A percentile compares a stretch with the other conserved stretches of the same genome.
Conservation (phyloP, 2,888 invertebrate species). For the Physocephala rufipes region DNA sequence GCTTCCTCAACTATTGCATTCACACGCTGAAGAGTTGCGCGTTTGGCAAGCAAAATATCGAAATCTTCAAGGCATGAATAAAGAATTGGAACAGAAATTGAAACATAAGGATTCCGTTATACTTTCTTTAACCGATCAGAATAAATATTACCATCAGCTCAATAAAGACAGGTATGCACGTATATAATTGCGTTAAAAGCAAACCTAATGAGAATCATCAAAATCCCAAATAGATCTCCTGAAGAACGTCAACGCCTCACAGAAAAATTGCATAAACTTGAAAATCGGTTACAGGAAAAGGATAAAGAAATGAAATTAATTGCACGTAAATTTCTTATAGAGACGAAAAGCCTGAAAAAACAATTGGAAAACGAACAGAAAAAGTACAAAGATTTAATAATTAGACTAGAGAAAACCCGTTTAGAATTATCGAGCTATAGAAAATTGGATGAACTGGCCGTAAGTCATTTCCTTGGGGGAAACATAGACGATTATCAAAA, state of each 20-base stretch:
- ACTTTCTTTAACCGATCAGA: conserved; percentile 73
- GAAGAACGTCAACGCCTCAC: conserved; percentile 79
- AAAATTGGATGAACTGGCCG: conserved; percentile 60
- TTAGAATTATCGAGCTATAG: conserved; percentile 59
- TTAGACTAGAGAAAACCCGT: conserved; percentile 69
- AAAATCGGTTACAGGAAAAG: conserved; percentile 69
- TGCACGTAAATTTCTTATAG: conserved; percentile 76
- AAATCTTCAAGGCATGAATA: conserved; percentile 72
- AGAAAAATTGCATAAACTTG: conserved; percentile 70
- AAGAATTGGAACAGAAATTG: conserved; percentile 72
- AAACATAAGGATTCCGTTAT: conserved; percentile 77
- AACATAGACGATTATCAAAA: neutral
- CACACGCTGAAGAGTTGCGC: conserved; percentile 81
- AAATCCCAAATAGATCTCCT: conserved; percentile 68
- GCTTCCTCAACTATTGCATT: conserved; percentile 75
- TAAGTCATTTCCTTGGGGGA: conserved; percentile 35
- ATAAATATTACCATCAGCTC: conserved; percentile 75
- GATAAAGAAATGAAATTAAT: conserved; percentile 74
- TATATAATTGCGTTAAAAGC: neutral
- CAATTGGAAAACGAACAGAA: conserved; percentile 75
- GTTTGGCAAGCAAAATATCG: conserved; percentile 76
- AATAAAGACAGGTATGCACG: conserved; percentile 73
- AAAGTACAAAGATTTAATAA: conserved; percentile 76
- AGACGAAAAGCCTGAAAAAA: conserved; percentile 78
- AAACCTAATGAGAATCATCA: neutral